A percentile compares a stretch with the other conserved stretches of the same genome.
phyloP scores from a whole-genome alignment of 2,797 vertebrate species.

The Gambusia yucatana region DNA sequence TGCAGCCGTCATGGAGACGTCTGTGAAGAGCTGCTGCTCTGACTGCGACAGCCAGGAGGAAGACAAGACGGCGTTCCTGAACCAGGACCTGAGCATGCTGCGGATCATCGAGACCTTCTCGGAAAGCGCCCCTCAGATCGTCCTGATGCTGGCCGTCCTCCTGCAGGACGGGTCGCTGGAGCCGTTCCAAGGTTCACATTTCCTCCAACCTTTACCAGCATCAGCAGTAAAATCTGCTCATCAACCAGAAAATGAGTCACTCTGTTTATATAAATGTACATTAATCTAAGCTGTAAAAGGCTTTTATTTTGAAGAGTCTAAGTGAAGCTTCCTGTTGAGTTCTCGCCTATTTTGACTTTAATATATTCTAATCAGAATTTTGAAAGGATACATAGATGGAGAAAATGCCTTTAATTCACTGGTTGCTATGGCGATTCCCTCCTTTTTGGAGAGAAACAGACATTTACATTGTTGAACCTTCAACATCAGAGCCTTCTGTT shows the following conservation, averaged over 20 bases:
- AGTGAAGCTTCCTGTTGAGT: background rate
- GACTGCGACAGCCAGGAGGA: fast-evolving
- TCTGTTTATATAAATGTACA: background rate
- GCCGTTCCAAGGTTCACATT: slow-evolving; percentile 71
- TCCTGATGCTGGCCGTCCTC: slow-evolving; percentile 82
- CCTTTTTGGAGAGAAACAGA: background rate
- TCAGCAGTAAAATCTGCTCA: background rate
- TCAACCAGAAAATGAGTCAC: background rate
- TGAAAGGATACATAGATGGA: background rate
- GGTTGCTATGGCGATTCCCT: background rate
- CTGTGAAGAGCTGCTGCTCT: background rate
- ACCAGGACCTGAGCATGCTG: slow-evolving; percentile 89
- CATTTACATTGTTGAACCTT: no score
- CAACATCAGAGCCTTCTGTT: no score
- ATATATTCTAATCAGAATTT: background rate
- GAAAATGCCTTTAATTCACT: background rate
- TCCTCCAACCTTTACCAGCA: background rate
- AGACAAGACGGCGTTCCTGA: slow-evolving; percentile 69
- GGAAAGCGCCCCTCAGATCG: slow-evolving; percentile 89
- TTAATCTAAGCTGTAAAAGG: background rate
- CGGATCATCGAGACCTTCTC: slow-evolving; percentile 89
- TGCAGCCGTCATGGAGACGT: slow-evolving; percentile 56
- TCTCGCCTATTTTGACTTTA: background rate
- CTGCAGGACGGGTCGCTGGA: slow-evolving; percentile 71
- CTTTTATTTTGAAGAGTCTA: background rate